phyloP scores from a whole-genome alignment of 2,888 invertebrate species.

The Eupelmus urozonus region DNA sequence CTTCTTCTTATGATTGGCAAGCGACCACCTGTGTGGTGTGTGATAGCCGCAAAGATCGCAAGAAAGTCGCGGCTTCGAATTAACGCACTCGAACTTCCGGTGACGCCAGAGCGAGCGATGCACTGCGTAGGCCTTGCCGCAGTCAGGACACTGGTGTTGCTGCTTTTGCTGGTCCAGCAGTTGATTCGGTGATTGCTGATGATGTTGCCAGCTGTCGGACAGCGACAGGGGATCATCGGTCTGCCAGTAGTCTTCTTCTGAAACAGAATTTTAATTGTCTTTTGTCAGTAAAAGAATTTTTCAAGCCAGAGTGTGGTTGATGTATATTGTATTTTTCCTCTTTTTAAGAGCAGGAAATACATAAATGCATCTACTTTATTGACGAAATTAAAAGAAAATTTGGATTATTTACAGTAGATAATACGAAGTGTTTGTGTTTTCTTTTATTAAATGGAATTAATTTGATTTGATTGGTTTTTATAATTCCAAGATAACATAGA shows the following conservation, averaged over 20 bases:
- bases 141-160: slow-evolving; percentile 16
- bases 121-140: slow-evolving; percentile 26
- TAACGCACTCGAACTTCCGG: slow-evolving; percentile 73
- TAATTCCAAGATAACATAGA: too few species aligned
- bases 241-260: slow-evolving; percentile 11
- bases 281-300: background rate
- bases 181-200: background rate
- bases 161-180: background rate
- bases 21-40: slow-evolving; percentile 73
- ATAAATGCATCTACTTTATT: too few species aligned
- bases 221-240: background rate
- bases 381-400: too few species aligned
- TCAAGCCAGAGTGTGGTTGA: background rate
- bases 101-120: slow-evolving; percentile 72
- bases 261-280: slow-evolving; percentile 33
- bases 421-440: too few species aligned
- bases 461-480: too few species aligned
- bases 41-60: slow-evolving; percentile 70
- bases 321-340: too few species aligned
- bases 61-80: slow-evolving; percentile 68
- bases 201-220: background rate
- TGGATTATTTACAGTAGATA: too few species aligned
- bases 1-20: slow-evolving; percentile 69
- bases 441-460: too few species aligned
- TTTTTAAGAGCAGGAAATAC: too few species aligned